A percentile compares a stretch with the other conserved stretches of the same genome.
Evolutionary conservation across 2,113 vertebrate species (phyloP).

Genomic region (Ophthalmolycus amberensis): DNA sequence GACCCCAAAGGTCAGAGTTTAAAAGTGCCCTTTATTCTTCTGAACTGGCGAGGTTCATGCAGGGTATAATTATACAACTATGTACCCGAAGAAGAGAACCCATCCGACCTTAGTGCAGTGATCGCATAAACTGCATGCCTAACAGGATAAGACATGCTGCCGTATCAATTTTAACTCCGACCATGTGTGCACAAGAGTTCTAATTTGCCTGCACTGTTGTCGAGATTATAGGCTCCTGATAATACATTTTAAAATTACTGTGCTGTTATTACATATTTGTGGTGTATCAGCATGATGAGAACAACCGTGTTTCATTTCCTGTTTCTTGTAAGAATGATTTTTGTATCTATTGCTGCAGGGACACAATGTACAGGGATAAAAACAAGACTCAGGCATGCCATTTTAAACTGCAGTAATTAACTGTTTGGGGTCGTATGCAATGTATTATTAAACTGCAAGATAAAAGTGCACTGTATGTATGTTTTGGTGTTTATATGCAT

Average conservation of each 20-base stretch:
- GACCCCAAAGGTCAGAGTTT: constrained; percentile 42
- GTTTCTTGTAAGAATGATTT: constrained; percentile 43
- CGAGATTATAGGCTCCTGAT: constrained; percentile 28
- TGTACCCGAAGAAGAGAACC: constrained; percentile 16
- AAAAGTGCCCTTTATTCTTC: constrained; percentile 40
- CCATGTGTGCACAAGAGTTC: constrained; percentile 20
- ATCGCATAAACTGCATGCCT: constrained; percentile 46
- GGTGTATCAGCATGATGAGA: constrained; percentile 42
- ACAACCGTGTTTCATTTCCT: constrained; percentile 67
- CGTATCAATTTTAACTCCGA: constrained; percentile 43
- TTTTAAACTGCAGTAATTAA: constrained; percentile 13
- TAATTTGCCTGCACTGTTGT: constrained; percentile 20
- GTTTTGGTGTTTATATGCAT: constrained; percentile 10
- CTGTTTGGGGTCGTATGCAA: not conserved
- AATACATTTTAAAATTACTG: constrained; percentile 28
- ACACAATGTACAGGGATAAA: constrained; percentile 28
- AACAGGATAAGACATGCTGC: constrained; percentile 65
- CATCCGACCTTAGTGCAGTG: not conserved
- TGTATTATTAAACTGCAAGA: constrained; percentile 1
- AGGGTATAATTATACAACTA: constrained; percentile 59
- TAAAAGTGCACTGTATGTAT: not conserved
- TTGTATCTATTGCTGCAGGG: constrained; percentile 36
- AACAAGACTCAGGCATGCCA: not conserved
- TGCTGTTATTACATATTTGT: constrained; percentile 41
- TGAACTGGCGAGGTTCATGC: constrained; percentile 14